Conservation (phyloP, 2,888 invertebrate genomes). For the Ariolimax columbianus region DNA sequence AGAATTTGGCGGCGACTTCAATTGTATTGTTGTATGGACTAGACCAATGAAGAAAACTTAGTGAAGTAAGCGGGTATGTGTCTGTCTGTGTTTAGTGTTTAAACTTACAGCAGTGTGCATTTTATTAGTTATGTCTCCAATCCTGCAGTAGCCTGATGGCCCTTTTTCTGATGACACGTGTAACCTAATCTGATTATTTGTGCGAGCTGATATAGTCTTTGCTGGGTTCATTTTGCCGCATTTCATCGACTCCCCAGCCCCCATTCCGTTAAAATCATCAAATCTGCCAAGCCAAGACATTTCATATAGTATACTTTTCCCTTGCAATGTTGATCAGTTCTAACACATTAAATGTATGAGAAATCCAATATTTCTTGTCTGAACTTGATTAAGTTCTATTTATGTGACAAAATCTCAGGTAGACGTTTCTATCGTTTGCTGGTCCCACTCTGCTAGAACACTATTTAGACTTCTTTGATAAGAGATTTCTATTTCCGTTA, state of each 20-base stretch:
- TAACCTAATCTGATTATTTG: neutral
- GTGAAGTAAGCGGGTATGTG: too few relatives aligned
- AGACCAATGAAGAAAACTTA: too few relatives aligned
- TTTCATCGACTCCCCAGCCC: neutral
- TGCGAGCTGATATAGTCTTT: neutral
- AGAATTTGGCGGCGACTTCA: too few relatives aligned
- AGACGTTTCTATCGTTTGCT: neutral
- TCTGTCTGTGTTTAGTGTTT: neutral
- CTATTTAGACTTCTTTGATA: too few relatives aligned
- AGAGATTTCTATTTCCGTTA: too few relatives aligned
- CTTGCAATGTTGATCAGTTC: neutral
- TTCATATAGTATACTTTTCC: neutral
- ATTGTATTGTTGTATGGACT: too few relatives aligned
- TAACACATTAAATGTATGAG: too few relatives aligned
- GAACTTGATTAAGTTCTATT: neutral
- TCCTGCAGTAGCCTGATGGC: neutral
- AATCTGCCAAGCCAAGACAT: slow-evolving; percentile 63
- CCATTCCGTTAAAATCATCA: slow-evolving; percentile 57
- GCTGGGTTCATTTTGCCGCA: too few relatives aligned
- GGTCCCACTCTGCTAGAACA: neutral
- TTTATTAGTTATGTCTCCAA: slow-evolving; percentile 28
- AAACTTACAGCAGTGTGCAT: slow-evolving; percentile 41
- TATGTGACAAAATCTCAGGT: neutral
- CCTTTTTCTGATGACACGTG: neutral
- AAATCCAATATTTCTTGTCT: neutral